Base-by-base conservation (phyloP, 2,113 vertebrate genomes). In the Saccopteryx leptura region DNA sequence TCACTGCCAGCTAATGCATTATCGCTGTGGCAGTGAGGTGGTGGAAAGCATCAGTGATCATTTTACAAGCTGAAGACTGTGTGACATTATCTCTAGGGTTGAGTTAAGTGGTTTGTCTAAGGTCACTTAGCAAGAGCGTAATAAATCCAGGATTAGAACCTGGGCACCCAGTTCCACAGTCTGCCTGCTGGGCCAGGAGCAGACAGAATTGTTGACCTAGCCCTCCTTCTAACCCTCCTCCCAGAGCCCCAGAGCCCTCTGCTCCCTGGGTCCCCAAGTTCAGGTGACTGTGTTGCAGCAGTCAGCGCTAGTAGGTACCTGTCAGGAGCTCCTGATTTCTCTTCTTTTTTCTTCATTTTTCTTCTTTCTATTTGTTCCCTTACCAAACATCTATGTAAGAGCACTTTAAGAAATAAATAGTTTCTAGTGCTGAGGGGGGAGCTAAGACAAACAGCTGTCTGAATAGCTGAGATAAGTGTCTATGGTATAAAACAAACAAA, bases 91-190 rank as follows among this genome's bases (percentile, higher is more conserved):
- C 95, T 96, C 28, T 63, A 46, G 54, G 39, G 60, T 7, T 75
- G 74, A 79, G 87, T 78, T 75, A 89, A 97, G 94, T 94, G 95
- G 90, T 92, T 96, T 90, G 92, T 95, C 93, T 84, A 61, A 97
- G 93, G 92, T 95, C 61, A 86, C 93, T 95, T 48, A 65, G 91
- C 76, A 31, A 95, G 81, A 69, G 85, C 12, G 48, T 72, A 79
- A 87, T 66, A 87, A 91, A 82, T 69, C 92, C 85, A 83, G 89
- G 79, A 58, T 93, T 91, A 92, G 92, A 83, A 79, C 52, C 74
- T 56, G 46, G 74, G 48, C 74, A 60, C 79, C 4, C 79, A 9
- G 23, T 15, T 56, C 54, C 1, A 4, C 82, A 14, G 88, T 10
- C 79, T 66, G 76, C n/a, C 0, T 26, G 4, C 63, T 15, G 1